phyloP scores from a whole-genome alignment of 2,113 vertebrate species.

The Pachycephala philippinensis region DNA sequence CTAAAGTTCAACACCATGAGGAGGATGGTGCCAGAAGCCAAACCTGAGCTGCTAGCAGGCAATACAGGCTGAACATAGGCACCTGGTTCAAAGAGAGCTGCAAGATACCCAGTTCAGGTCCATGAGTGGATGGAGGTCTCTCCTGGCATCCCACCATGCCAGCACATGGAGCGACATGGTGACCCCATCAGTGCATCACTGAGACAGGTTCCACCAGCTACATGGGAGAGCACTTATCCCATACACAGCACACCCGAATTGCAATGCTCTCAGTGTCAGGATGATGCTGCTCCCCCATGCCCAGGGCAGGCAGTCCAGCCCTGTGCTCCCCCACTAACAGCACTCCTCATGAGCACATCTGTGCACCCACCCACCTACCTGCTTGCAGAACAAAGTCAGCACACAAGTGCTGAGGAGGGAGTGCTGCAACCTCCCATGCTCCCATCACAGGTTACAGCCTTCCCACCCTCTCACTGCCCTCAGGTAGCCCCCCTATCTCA shows the following conservation, averaged over 20 bases:
- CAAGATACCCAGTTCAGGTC: background rate
- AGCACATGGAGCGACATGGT: background rate
- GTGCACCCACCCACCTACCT: no score
- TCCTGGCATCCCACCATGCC: background rate
- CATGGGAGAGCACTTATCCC: fast-evolving
- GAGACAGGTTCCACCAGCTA: background rate
- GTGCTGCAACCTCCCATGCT: background rate
- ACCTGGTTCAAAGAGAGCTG: background rate
- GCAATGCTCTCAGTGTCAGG: fast-evolving
- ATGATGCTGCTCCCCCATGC: fast-evolving
- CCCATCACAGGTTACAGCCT: background rate
- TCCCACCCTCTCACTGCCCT: background rate
- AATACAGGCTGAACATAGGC: background rate
- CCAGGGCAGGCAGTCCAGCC: background rate
- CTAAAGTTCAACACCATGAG: background rate
- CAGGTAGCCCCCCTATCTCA: background rate
- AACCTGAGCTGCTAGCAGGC: background rate
- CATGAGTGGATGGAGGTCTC: background rate
- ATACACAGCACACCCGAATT: fast-evolving
- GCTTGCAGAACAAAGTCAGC: background rate
- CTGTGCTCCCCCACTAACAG: background rate
- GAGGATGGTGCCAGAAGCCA: background rate
- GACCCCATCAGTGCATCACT: background rate
- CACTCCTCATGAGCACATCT: fast-evolving
- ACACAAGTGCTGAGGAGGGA: background rate